Evolutionary conservation across 1,140 invertebrate genomes (phyloP), one percentile per base, ranked within the genome.

Genomic region (Steinernema feltiae): DNA sequence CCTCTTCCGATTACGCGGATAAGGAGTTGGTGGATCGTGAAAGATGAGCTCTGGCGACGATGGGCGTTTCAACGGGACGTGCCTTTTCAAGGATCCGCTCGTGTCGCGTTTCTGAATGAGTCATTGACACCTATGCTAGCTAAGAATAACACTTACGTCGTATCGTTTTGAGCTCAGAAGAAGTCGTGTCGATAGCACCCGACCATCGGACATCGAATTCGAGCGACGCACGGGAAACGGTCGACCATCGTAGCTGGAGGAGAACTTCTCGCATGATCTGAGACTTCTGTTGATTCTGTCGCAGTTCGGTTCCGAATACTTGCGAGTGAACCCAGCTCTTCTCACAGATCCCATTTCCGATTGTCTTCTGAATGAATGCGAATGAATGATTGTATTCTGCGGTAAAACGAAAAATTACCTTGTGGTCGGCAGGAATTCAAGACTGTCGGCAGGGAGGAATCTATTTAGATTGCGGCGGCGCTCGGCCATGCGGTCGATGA

Each of bases 231-330:
- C 73, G 18, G 69, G 29, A 76, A 76, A 76, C 18, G 74, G 74
- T 75, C 71, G 24, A 29, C 73, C 74, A 32, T 76, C 74, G n/a
- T 30, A 76, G 53, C 53, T 63, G 53, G 53, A 63, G 24, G 53
- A 63, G 53, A 63, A n/a, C 53, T 63, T 24, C 32, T 30, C 63
- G 30, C 30, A 17, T 73, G 74, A 41, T 17, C 74, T 24, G 1
- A 69, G 21, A 18, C 74, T 41, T 69, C 31, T 75, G 76, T 70
- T 79, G 17, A 78, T 24, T 18, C 41, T 12, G n/a, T 78, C 79
- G 24, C 72, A 81, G 30, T 79, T 73, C 30, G 78, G 79, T 17
- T 81, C 70, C 1, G 78, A 79, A 72, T 81, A 77, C 73, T 79
- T 79, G 18, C 78, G 74, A 1, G 74, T 30, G 7, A 74, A 73